Base-by-base conservation (phyloP, 2,888 invertebrate species). In the Brenthis daphne region DNA sequence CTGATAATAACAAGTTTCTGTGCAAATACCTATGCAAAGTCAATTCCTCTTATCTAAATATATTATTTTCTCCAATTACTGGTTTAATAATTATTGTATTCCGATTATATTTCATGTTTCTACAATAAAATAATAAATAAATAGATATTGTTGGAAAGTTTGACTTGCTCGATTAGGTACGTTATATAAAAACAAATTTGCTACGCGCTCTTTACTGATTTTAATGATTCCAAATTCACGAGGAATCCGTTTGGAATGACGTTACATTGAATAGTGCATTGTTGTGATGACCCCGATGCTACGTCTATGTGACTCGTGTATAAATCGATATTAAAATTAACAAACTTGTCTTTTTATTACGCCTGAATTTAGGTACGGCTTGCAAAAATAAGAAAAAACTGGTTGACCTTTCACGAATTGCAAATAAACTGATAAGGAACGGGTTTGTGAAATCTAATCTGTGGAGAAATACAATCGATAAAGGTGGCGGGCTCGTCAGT, bases 1-100 rank as follows among this genome's bases (percentile, higher is more conserved):
- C 77, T 82, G 87, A 87, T 87, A 89, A 85, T 82, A 82, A 82
- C 76, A 81, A 83, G 82, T 82, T 77, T 75, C 67, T 51, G 74
- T 77, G 77, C 72, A 77, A 77, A 77, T 69, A 72, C 78, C 76
- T 79, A 73, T 73, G 67, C 68, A 67, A 67, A 69, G 64, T 70
- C 67, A 67, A 69, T 71, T 71, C 8, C 61, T 37, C 37, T 33
- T 33, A 48, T 56, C 60, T 57, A 65, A 65, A 67, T 57, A 57
- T 56, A 57, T 13, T 57, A 64, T 65, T 56, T 12, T n/a, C 60
- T 29, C 50, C 8, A 58, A 3, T 43, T 29, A 29, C 11, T n/a
- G n/a, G n/a, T n/a, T n/a, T 3, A 33, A 29, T n/a, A 53, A 1
- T 14, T 1, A 53, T 16, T 14, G 5, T 53, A 2, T 6, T 53